Evolutionary conservation across 2,797 vertebrate genomes (phyloP).

Genomic region (Enteromius thamalakanensis): DNA sequence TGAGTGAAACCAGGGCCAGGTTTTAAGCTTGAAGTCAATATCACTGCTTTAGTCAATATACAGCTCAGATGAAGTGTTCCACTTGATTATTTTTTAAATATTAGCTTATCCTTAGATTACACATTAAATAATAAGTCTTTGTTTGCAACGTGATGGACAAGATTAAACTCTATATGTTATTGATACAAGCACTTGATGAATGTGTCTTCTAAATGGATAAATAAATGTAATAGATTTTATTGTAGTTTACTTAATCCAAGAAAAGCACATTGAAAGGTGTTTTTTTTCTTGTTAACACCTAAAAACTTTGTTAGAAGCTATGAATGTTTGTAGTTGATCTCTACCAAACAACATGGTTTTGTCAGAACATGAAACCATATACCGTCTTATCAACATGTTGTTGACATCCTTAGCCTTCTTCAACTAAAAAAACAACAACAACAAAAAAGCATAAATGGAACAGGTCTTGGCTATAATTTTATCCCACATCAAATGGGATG

Average conservation of each 20-base stretch:
- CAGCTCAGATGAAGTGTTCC: background rate
- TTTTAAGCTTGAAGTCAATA: background rate
- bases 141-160: background rate
- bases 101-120: background rate
- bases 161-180: background rate
- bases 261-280: background rate
- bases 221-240: background rate
- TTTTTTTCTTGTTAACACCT: background rate
- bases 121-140: background rate
- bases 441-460: slow-evolving; percentile 15
- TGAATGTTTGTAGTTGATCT: background rate
- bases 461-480: slow-evolving; percentile 15
- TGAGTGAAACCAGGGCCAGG: slow-evolving; percentile 23
- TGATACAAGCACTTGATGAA: background rate
- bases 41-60: background rate
- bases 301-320: background rate
- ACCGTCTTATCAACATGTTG: slow-evolving; percentile 9
- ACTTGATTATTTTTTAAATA: background rate
- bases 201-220: background rate
- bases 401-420: slow-evolving; percentile 18
- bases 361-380: slow-evolving; percentile 12
- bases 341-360: background rate
- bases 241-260: background rate
- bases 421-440: background rate
- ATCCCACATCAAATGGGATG: slow-evolving; percentile 41